These are phyloP conservation scores for Charadrius vociferus DNA, from an alignment of 2,113 vertebrate genomes.

Conservation along the genomic window DNA sequence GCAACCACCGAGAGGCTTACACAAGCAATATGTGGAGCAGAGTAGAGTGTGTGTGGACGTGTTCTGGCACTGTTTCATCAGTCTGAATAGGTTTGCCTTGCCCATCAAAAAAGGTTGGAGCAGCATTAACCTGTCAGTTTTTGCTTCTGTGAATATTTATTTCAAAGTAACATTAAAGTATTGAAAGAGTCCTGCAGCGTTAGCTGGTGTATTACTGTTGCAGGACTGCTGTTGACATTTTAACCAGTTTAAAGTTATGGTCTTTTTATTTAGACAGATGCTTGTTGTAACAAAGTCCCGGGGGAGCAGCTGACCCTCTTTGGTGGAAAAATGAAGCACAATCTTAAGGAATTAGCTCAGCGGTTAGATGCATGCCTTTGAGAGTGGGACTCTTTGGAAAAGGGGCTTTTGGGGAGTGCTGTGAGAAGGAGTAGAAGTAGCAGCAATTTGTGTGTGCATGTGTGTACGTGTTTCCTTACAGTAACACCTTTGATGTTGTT, in stretches of 20 bases:
- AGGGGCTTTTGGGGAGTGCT: not conserved
- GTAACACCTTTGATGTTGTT: not conserved
- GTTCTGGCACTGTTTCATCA: not conserved
- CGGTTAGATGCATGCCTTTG: not conserved
- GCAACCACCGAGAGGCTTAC: not conserved
- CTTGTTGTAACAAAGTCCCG: not conserved
- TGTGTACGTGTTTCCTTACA: not conserved
- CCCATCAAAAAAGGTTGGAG: not conserved
- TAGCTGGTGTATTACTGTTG: not conserved
- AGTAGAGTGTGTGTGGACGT: not conserved
- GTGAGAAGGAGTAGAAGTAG: not conserved
- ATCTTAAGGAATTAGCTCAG: not conserved
- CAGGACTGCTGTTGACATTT: not conserved
- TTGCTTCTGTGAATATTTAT: not conserved
- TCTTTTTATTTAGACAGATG: not conserved
- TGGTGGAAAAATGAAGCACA: not conserved
- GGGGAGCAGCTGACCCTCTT: not conserved
- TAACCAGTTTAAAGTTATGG: fast-evolving
- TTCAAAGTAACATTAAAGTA: not conserved
- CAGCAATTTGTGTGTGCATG: not conserved
- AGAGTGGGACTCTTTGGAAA: not conserved
- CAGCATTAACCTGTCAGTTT: not conserved
- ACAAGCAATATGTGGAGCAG: not conserved
- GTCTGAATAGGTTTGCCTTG: not conserved
- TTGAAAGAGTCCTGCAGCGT: not conserved